Base-by-base conservation (phyloP, 2,113 vertebrate genomes). In the Chamaea fasciata region DNA sequence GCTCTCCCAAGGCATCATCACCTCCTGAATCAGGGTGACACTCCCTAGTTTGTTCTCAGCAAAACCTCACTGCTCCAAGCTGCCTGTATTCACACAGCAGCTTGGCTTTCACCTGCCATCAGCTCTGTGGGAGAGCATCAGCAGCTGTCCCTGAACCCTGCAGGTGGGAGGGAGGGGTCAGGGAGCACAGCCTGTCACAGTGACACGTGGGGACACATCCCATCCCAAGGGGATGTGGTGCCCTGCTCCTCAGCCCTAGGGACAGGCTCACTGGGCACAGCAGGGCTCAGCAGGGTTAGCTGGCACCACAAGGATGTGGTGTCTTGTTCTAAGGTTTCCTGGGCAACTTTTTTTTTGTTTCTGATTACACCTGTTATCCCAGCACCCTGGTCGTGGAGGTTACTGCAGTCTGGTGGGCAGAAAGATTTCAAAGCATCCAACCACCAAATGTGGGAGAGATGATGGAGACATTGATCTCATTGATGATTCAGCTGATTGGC, bases 361-460 rank as follows among this genome's bases (percentile, higher is more conserved):
- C 28, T 64, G 59, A 33, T 16, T 26, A 33, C 28, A 44, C 24
- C 22, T 81, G 28, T 87, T 68, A 37, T 26, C 35, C 11, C 42
- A 13, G 10, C 17, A 22, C 15, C 20, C 33, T 62, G 31, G 13
- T n/a, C 27, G 13, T 15, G 28, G 37, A 57, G 23, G 31, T 71
- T 52, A 59, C 8, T n/a, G 50, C 28, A 44, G 76, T 27, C 46
- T 31, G 8, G 16, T 60, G 37, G 33, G 28, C 35, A 73, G 55
- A 46, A 55, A 86, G 46, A 44, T 22, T 50, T 64, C 59, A 60
- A 41, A 64, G 46, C 56, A 70, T 50, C 47, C 42, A 62, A 11
- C 31, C 56, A 53, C 26, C 23, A 75, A 59, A 57, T 0, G 0
- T 2, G 0, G 20, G n/a, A 85, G 37, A 46, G 31, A 78, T 23